Evolutionary conservation across 2,888 invertebrate species (phyloP), one percentile per base, ranked within the genome.

Genomic region (Linhomoeus sp.): DNA sequence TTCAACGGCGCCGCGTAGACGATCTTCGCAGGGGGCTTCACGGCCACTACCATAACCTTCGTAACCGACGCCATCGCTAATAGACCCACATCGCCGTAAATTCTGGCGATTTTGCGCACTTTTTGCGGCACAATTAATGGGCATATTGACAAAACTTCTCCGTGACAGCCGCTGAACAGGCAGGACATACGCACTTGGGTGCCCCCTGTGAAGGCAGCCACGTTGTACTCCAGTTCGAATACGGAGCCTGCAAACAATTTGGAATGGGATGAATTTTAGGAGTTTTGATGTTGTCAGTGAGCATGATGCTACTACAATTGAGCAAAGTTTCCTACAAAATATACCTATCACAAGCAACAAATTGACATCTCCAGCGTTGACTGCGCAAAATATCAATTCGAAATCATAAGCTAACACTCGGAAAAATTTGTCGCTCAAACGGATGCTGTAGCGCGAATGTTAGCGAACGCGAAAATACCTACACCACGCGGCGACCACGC

Each of bases 21-120:
- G 14, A 62, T 51, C 25, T 48, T 9, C 24, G 40, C 9, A 9
- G 53, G 52, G 5, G 54, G 47, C 19, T 53, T 41, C 23, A 51
- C 41, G 1, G 46, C 46, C 46, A 61, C 50, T 14, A 54, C 45
- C 24, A 62, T 57, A 15, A 84, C 81, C 69, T 85, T 86, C 0
- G 88, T 85, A 43, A 92, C 72, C 1, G 92, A 88, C 1, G 88
- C 92, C 73, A 94, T 75, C 1, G 92, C 92, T 46, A 92, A 75
- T 48, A 92, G 75, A 14, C 15, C 7, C 7, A 20, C 7, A 23
- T 3, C n/a, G 22, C 12, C 15, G 26, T 42, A 7, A 20, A 26
- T 7, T 7, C 7, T 42, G 42, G 41, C n/a, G 24, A 24, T 29
- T 17, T n/a, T 17, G 14, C 14, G 9, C n/a, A 20, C 19, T 17